A percentile compares a stretch with the other conserved stretches of the same genome.
phyloP scores from a whole-genome alignment of 2,888 invertebrate genomes.

The Mactromeris polynyma region DNA sequence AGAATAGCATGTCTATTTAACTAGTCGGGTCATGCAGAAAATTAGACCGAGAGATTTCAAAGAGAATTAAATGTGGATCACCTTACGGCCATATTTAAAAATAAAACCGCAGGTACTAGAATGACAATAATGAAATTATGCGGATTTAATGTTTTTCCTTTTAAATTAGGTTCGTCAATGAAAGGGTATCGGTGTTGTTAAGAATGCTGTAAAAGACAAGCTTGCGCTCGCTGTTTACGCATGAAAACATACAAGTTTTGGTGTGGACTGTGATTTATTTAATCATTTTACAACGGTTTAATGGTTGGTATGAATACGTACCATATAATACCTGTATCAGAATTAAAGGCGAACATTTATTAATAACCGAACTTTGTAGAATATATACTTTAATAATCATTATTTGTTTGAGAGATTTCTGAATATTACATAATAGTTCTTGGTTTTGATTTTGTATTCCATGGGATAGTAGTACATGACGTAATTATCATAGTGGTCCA shows the following conservation, averaged over 20 bases:
- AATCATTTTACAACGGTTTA: background rate
- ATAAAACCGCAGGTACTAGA: background rate
- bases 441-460: no score
- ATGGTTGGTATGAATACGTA: no score
- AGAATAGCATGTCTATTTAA: constrained; percentile 13
- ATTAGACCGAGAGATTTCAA: background rate
- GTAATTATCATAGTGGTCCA: no score
- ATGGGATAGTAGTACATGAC: no score
- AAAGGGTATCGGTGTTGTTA: background rate
- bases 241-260: background rate
- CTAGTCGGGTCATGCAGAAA: constrained; percentile 14
- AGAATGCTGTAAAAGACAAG: background rate
- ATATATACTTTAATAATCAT: no score
- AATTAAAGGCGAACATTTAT: no score
- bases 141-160: background rate
- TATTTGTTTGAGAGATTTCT: no score
- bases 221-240: background rate
- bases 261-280: background rate
- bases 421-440: no score
- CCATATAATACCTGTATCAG: no score
- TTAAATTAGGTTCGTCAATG: background rate
- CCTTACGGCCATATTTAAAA: constrained; percentile 3
- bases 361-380: no score
- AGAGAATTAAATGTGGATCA: background rate
- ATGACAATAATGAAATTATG: background rate